Base-by-base conservation (phyloP, 1,140 invertebrate species). In the Danaus melanippus region DNA sequence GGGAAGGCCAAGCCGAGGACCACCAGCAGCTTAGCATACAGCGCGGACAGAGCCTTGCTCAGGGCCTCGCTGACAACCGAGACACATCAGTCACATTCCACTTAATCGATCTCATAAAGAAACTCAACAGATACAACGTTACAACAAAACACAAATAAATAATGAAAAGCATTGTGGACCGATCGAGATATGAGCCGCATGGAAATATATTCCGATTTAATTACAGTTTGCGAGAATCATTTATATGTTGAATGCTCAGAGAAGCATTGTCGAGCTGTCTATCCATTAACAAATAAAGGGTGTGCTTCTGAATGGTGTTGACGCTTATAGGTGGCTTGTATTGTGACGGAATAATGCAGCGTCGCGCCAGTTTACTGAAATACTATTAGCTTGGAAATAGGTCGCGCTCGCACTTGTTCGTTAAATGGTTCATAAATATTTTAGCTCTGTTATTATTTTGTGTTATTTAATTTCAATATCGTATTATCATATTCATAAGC, bases 1-100 rank as follows among this genome's bases (percentile, higher is more conserved):
- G 92, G 91, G 64, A 92, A 91, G 11, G 91, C 91, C 50, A 94
- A 89, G 0, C 93, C 94, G 64, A 95, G 88, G 8, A 95, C 92
- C 17, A 95, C 92, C 45, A 96, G 72, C 6, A 95, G 81, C 74
- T 95, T 94, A 5, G 91, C 92, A 83, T 95, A 96, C 2, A 95
- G 82, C 1, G 92, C 93, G 64, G 93, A 94, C 50, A 95, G 74
- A 42, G 88, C 86, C 58, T 85, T 89, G 45, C 87, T 88, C 11
- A 90, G 61, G 10, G 87, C 87, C 68, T 90, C 89, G 58, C 88
- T 89, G 63, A 49, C 80, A 84, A 66, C 6, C 53, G 56, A 61
- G 55, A 50, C 42, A 42, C 15, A 41, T 12, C 15, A 15, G 15
- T 15, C 40, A 54, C 21, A 2, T 7, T 32, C 21, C 2, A 32